Conservation (phyloP, 2,888 invertebrate genomes). For the Drosophila histrio region DNA sequence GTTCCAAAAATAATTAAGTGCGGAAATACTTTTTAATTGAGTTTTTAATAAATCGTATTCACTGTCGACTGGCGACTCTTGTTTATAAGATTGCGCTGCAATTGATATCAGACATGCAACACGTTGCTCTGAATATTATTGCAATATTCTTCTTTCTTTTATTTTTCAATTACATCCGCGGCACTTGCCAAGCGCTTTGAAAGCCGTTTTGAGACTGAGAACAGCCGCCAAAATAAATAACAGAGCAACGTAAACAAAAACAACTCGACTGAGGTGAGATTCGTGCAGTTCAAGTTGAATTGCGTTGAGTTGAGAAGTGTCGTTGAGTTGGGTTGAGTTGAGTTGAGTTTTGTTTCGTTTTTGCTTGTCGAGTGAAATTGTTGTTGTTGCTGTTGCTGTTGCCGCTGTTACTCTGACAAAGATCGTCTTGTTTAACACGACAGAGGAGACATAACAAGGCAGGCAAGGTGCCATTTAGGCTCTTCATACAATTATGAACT, state of each 20-base stretch:
- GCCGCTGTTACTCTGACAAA: constrained; percentile 25
- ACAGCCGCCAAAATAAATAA: constrained; percentile 47
- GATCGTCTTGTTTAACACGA: constrained; percentile 58
- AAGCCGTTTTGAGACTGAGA: constrained; percentile 83
- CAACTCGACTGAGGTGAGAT: constrained; percentile 1
- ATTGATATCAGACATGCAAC: constrained; percentile 64
- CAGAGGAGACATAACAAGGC: constrained; percentile 59
- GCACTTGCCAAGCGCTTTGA: constrained; percentile 69
- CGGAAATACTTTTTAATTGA: constrained; percentile 61
- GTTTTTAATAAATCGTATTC: neutral
- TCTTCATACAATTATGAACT: constrained; percentile 69
- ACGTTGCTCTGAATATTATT: constrained; percentile 52
- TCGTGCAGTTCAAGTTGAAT: neutral
- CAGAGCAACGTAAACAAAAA: constrained; percentile 3
- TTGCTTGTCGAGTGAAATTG: constrained; percentile 21
- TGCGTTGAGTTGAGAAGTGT: constrained; percentile 14
- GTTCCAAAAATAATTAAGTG: constrained; percentile 41
- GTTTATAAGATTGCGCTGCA: constrained; percentile 32
- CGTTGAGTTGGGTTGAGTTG: constrained; percentile 2
- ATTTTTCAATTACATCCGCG: constrained; percentile 45
- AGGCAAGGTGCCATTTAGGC: constrained; percentile 69
- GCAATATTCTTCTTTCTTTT: neutral
- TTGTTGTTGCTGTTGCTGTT: constrained; percentile 11
- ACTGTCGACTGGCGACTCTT: constrained; percentile 11
- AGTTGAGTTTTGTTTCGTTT: constrained; percentile 24